Percentiles rank a stretch among this genome's conserved stretches.
Evolutionary conservation across 1,140 invertebrate species (phyloP).

Genomic region (Meloidogyne floridensis): DNA sequence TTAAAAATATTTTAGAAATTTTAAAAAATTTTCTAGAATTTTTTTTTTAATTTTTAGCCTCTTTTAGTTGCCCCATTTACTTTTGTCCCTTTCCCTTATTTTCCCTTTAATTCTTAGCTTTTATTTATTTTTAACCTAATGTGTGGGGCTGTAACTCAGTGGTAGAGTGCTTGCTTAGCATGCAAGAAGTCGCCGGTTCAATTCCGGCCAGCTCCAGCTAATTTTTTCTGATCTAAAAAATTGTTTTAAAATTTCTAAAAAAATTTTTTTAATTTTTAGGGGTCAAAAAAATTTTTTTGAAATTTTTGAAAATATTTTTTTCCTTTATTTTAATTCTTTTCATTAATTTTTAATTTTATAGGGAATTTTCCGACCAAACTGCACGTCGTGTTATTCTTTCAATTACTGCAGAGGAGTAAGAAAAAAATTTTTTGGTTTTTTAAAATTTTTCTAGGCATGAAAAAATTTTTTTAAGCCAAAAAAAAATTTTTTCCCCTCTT

Average conservation of each 20-base stretch:
- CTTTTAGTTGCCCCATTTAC: too few species aligned
- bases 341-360: conserved; percentile 66
- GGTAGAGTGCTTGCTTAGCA: too few species aligned
- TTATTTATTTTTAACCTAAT: too few species aligned
- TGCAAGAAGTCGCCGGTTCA: neutral
- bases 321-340: too few species aligned
- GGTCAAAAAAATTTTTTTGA: neutral
- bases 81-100: too few species aligned
- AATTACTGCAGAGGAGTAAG: conserved; percentile 52
- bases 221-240: conserved; percentile 9
- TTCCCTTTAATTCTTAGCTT: neutral
- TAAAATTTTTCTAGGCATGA: too few species aligned
- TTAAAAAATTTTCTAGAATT: too few species aligned
- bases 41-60: too few species aligned
- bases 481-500: neutral
- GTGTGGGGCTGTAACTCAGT: too few species aligned
- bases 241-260: neutral
- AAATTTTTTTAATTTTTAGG: neutral
- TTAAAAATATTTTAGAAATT: conserved; percentile 5
- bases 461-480: too few species aligned
- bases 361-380: conserved; percentile 80
- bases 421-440: too few species aligned
- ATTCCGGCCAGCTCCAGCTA: neutral
- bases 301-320: neutral
- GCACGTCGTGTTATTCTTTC: conserved; percentile 81